phyloP scores from a whole-genome alignment of 2,888 invertebrate genomes.

The Hirtodrosophila trivittata region DNA sequence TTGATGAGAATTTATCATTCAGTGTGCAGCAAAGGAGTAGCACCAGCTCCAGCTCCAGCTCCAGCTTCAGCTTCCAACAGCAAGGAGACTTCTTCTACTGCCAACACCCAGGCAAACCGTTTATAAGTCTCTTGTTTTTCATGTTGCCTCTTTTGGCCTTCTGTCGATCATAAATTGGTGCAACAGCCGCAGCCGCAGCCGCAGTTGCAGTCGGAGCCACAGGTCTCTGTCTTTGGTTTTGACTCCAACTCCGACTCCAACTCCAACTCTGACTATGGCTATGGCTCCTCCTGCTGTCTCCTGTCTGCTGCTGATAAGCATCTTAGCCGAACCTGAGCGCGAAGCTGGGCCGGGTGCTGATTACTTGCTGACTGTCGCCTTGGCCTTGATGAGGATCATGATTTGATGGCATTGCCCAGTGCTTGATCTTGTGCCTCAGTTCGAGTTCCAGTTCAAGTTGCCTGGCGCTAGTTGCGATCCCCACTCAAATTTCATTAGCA shows the following conservation, averaged over 20 bases:
- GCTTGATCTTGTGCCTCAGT: not conserved
- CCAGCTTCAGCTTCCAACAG: constrained; percentile 9
- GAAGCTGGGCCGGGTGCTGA: constrained; percentile 54
- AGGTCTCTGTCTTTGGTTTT: constrained; percentile 18
- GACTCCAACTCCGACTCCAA: constrained; percentile 31
- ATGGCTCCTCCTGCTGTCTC: constrained; percentile 37
- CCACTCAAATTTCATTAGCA: constrained; percentile 69
- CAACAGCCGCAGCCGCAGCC: constrained; percentile 28
- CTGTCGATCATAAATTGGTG: constrained; percentile 79
- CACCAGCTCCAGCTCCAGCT: not conserved
- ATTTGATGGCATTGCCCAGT: constrained; percentile 55
- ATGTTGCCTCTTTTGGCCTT: constrained; percentile 46
- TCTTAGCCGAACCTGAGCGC: constrained; percentile 46
- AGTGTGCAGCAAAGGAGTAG: constrained; percentile 38
- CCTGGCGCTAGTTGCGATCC: constrained; percentile 40
- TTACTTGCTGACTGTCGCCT: constrained; percentile 65
- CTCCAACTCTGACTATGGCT: not conserved
- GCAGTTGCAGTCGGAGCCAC: constrained; percentile 3
- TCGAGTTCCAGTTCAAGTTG: not conserved
- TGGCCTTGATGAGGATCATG: constrained; percentile 70
- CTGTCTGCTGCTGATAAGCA: constrained; percentile 68
- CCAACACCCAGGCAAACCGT: constrained; percentile 50
- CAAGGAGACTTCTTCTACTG: constrained; percentile 27
- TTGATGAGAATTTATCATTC: constrained; percentile 79
- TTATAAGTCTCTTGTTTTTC: constrained; percentile 17